phyloP scores from a whole-genome alignment of 2,113 vertebrate species.

The Pseudopipra pipra region DNA sequence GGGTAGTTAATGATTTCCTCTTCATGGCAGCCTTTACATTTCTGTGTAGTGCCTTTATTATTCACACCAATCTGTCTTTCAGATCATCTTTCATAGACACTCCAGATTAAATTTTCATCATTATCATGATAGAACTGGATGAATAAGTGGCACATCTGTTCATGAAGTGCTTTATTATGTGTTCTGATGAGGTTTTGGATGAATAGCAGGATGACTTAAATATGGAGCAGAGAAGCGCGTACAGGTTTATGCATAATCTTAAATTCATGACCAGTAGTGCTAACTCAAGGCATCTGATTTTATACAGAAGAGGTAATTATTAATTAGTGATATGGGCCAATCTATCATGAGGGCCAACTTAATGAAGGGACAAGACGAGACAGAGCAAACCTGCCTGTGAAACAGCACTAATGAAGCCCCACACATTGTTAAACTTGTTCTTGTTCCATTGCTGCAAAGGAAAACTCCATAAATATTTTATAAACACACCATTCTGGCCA shows the following conservation, averaged over 20 bases:
- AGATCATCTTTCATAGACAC: constrained; percentile 72
- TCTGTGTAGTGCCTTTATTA: constrained; percentile 56
- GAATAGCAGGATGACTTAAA: constrained; percentile 72
- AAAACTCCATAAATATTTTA: constrained; percentile 70
- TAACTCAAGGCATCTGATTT: constrained; percentile 49
- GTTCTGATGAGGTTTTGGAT: constrained; percentile 71
- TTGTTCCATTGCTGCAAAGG: constrained; percentile 8
- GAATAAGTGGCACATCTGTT: constrained; percentile 83
- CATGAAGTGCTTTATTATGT: constrained; percentile 79
- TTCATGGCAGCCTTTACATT: constrained; percentile 17
- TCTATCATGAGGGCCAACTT: constrained; percentile 11
- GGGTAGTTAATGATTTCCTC: constrained; percentile 50
- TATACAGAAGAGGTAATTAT: constrained; percentile 55
- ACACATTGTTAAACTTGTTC: constrained; percentile 13
- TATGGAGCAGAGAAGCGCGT: constrained; percentile 46
- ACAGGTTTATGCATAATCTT: constrained; percentile 53
- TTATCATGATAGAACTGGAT: constrained; percentile 79
- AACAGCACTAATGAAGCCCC: constrained; percentile 43
- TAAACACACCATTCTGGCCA: constrained; percentile 49
- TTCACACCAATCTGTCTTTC: constrained; percentile 78
- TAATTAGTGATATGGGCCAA: constrained; percentile 62
- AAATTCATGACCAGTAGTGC: constrained; percentile 44
- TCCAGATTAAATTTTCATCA: constrained; percentile 80
- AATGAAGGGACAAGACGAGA: constrained; percentile 39
- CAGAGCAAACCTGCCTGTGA: constrained; percentile 27